Evolutionary conservation across 1,140 invertebrate genomes (phyloP).

Genomic region (Eumeta japonica): DNA sequence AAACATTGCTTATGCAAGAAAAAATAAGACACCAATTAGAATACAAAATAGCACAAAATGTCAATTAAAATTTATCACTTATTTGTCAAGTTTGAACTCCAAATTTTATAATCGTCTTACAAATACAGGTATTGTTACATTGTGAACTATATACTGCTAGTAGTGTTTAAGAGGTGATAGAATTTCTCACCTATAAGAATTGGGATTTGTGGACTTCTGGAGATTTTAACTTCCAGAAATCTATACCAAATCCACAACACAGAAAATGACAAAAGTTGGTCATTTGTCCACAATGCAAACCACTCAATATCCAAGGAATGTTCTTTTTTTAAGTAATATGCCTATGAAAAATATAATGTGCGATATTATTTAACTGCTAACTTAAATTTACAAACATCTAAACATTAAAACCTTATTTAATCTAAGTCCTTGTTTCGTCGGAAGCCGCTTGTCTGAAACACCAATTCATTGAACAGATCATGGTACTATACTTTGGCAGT

Average conservation of each 20-base stretch:
- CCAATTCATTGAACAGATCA: slow-evolving; percentile 53
- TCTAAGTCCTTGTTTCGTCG: slow-evolving; percentile 47
- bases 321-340: slow-evolving; percentile 56
- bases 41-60: slow-evolving; percentile 44
- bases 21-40: slow-evolving; percentile 41
- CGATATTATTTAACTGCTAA: slow-evolving; percentile 49
- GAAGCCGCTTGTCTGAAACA: slow-evolving; percentile 45
- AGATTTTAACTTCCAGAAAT: neutral
- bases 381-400: slow-evolving; percentile 56
- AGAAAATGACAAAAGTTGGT: neutral
- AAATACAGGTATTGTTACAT: slow-evolving; percentile 36
- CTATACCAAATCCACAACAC: neutral
- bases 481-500: slow-evolving; percentile 28
- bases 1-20: slow-evolving; percentile 33
- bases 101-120: slow-evolving; percentile 40
- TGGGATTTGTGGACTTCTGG: neutral
- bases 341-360: slow-evolving; percentile 53
- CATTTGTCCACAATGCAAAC: slow-evolving; percentile 28
- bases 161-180: neutral
- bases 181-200: neutral
- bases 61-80: slow-evolving; percentile 52
- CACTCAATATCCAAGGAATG: slow-evolving; percentile 52
- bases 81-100: slow-evolving; percentile 53
- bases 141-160: slow-evolving; percentile 19
- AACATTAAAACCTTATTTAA: slow-evolving; percentile 50